Conservation (phyloP, 2,888 invertebrate genomes). For the Diarsia brunnea region DNA sequence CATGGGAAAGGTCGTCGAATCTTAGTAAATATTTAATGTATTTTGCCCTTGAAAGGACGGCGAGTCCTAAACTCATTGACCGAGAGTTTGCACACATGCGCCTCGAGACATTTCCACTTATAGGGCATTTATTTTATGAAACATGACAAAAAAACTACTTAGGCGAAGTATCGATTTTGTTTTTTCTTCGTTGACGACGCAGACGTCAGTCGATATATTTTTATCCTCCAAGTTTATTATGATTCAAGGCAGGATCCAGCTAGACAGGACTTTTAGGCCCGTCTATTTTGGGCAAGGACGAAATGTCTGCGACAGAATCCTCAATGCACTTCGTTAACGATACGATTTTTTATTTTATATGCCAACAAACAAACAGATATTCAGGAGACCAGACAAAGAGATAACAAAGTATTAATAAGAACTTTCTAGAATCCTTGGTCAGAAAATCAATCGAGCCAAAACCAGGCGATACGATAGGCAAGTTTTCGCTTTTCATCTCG, state of each 20-base stretch:
- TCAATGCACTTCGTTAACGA: conserved; percentile 43
- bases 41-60: conserved; percentile 85
- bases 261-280: conserved; percentile 48
- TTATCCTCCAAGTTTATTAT: conserved; percentile 52
- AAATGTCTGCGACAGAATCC: conserved; percentile 24
- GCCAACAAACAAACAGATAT: conserved; percentile 21
- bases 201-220: conserved; percentile 38
- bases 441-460: conserved; percentile 34
- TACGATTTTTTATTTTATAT: conserved; percentile 23
- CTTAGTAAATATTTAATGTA: conserved; percentile 77
- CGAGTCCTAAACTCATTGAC: conserved; percentile 72
- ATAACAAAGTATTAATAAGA: background rate
- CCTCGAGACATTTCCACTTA: conserved; percentile 46
- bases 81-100: conserved; percentile 67
- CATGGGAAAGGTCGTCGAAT: conserved; percentile 73
- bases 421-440: conserved; percentile 11
- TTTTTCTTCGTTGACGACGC: conserved; percentile 27
- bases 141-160: conserved; percentile 22
- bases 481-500: conserved; percentile 49
- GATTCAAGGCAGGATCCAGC: conserved; percentile 55
- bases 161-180: conserved; percentile 31
- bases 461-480: conserved; percentile 6
- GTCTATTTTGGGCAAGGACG: conserved; percentile 62
- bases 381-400: conserved; percentile 8
- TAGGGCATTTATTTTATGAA: conserved; percentile 27